phyloP scores from a whole-genome alignment of 1,140 invertebrate species.

The Diabrotica undecimpunctata region DNA sequence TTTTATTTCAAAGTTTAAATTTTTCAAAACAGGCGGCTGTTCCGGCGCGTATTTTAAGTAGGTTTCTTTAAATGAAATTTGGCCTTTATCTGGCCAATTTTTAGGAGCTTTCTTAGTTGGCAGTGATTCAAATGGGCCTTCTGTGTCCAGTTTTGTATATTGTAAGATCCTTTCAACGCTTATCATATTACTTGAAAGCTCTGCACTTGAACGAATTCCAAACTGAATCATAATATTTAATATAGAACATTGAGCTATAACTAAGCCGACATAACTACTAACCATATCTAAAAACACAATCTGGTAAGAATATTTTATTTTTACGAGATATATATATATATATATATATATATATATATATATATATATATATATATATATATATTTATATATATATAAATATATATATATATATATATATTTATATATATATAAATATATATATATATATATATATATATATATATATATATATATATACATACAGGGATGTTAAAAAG shows the following conservation, averaged over 20 bases:
- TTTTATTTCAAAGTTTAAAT: conserved; percentile 61
- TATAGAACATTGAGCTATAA: conserved; percentile 77
- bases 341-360: too few relatives aligned
- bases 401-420: too few relatives aligned
- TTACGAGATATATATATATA: too few relatives aligned
- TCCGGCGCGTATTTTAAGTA: conserved; percentile 54
- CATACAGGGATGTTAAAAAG: too few relatives aligned
- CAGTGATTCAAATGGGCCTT: conserved; percentile 49
- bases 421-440: too few relatives aligned
- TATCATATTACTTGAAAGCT: conserved; percentile 71
- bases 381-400: too few relatives aligned
- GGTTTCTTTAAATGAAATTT: conserved; percentile 65
- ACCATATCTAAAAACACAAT: too few relatives aligned
- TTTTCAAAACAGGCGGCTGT: conserved; percentile 62
- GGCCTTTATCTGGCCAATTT: conserved; percentile 69
- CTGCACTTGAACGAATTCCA: conserved; percentile 73
- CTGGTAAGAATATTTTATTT: too few relatives aligned
- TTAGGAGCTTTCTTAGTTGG: conserved; percentile 54
- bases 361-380: too few relatives aligned
- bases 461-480: too few relatives aligned
- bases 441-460: too few relatives aligned
- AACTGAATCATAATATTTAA: conserved; percentile 80
- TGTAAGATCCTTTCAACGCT: conserved; percentile 79
- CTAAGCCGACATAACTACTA: conserved; percentile 73
- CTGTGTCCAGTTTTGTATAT: conserved; percentile 67